Evolutionary conservation across 30 jellyfish, hydroid and myxozoan genomes (phyloP), one percentile per base, ranked within the genome.

Genomic region (Sanderia malayensis): DNA sequence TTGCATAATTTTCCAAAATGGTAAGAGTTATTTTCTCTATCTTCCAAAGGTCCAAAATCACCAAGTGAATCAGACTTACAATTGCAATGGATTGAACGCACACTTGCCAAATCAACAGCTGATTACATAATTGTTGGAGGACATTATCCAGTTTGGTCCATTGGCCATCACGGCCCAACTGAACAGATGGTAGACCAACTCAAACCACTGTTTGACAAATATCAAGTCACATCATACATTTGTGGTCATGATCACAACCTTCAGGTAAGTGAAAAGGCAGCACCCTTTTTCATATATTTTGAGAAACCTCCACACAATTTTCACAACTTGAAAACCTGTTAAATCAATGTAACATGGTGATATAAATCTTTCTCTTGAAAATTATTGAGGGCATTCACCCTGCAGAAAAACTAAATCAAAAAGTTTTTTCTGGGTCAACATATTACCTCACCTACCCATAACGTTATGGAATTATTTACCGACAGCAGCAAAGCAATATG

Each of bases 61-160:
- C 71, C 75, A 29, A 27, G 20, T 4, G 7, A 41, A 9, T 84
- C 98, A 2, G 73, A 27, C 4, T 72, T 65, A 13, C 98, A 90
- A 47, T 81, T 88, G 76, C 33, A 34, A 15, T 90, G 98, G 98
- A 33, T 90, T 33, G 96, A 83, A 58, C 33, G 71, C 46, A 81
- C 80, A 23, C 74, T 90, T 20, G 65, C 82, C 46, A 53, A n/a
- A 46, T 90, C 98, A 24, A 57, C 47, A 2, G 91, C 86, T 2
- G 98, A 90, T 65, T 90, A 83, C 57, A 45, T 90, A 34, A 17
- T 90, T 30, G 98, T 90, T 79, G 98, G 95, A 0, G 98, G 98
- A 1, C 98, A 90, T 45, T 90, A 62, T 46, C 98, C 98, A 8
- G 98, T 90, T 0, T 90, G 94, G 94, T 81, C 95, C 10, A 78